These are phyloP conservation scores for Trichosurus vulpecula DNA, from an alignment of 2,797 vertebrate species.

Conservation along the genomic window DNA sequence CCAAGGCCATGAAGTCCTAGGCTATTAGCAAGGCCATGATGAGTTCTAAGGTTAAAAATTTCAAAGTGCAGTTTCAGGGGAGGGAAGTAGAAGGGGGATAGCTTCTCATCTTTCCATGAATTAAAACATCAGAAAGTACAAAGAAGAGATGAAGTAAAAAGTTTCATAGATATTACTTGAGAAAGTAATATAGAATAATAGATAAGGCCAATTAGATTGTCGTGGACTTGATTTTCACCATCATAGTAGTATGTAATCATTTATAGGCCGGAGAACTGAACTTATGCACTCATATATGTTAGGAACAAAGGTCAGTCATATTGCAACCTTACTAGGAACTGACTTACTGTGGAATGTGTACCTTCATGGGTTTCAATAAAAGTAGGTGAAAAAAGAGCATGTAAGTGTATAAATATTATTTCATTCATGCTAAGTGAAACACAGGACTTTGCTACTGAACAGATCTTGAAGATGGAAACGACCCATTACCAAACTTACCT, in stretches of 20 bases:
- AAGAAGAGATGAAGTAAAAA: background rate
- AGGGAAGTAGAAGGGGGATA: background rate
- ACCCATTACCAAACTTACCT: background rate
- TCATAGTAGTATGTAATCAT: background rate
- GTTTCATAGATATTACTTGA: background rate
- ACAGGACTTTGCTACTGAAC: background rate
- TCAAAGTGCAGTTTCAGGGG: background rate
- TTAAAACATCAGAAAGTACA: background rate
- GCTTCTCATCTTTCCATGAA: background rate
- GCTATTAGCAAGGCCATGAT: background rate
- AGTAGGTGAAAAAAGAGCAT: background rate
- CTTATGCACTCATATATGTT: background rate
- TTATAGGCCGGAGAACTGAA: background rate
- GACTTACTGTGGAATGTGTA: background rate
- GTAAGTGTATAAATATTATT: background rate
- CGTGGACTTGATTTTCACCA: background rate
- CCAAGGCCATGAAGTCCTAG: too few species aligned
- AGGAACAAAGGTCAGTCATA: background rate
- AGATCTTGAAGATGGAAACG: background rate
- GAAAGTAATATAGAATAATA: background rate
- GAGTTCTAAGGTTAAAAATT: background rate
- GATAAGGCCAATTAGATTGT: background rate
- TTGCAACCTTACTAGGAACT: background rate
- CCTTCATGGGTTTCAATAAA: background rate
- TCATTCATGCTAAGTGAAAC: background rate